Base-by-base conservation (phyloP, 2,888 invertebrate species). In the Tetrapedia diversipes region DNA sequence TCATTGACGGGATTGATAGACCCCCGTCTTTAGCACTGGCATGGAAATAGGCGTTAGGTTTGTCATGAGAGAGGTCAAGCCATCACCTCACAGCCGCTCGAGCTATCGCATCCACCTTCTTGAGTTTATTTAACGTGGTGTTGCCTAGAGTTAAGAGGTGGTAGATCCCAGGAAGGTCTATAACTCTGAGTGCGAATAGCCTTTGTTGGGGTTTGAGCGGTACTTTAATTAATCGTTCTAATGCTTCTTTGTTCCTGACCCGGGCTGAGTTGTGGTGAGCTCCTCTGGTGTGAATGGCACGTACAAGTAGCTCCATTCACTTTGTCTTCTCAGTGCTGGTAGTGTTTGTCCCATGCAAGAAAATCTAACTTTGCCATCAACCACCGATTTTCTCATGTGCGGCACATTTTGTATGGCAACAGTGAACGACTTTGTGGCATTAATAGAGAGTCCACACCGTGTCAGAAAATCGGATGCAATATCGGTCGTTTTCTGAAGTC, bases 381-480 rank as follows among this genome's bases (percentile, higher is more conserved):
- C 67, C 0, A 61, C 73, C 1, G 49, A 10, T 53, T 77, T 82
- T 54, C 83, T 81, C 2, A 68, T 24, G 2, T 80, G 59, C 0
- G 80, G 79, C 0, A 83, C 72, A n/a, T 59, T 72, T 4, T 66
- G 43, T 0, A 79, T 51, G 0, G 75, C 51, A 6, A 81, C 63
- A 0, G 54, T 59, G 19, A 61, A 61, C 1, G 69, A 78, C 22
- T 77, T 78, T 2, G 39, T n/a, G 4, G 60, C 32, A 8, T 79
- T 83, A 0, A 81, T 64, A 0, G 4, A 14, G 0, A 79, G 60
- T 0, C 77, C 79, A 37, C 79, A 79, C 7, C 51, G 16, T 0
- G 29, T 16, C 2, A 81, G 43, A 34, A 56, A 78, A 0, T 47
- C 27, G 0, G 61, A 2, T 0, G 69, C 45, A 0, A 4, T 19